Percentiles rank a stretch among this genome's conserved stretches.
These are phyloP conservation scores for Dynastes hyllus DNA, from an alignment of 2,888 invertebrate species.

Conservation along the genomic window DNA sequence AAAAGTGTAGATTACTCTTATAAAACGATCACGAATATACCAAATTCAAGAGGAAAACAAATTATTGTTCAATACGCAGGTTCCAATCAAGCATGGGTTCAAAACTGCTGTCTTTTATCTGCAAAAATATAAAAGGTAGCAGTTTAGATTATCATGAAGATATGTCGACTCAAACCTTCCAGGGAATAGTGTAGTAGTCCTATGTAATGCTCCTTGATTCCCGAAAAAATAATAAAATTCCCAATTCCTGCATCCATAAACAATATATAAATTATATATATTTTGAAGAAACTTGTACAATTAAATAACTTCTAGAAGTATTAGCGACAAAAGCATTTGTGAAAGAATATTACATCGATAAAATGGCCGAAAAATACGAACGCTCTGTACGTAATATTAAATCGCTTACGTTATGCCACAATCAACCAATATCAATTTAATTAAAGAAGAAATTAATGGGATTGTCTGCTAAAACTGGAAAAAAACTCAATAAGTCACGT, in stretches of 20 bases:
- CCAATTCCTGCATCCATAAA: background rate
- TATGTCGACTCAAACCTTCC: background rate
- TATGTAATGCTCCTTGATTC: constrained; percentile 2
- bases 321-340: constrained; percentile 6
- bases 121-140: constrained; percentile 4
- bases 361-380: background rate
- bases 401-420: background rate
- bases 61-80: background rate
- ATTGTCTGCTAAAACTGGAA: constrained; percentile 3
- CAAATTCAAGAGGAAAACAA: constrained; percentile 3
- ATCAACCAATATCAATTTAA: background rate
- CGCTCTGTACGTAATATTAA: background rate
- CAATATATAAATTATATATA: background rate
- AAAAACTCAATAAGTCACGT: constrained; percentile 1
- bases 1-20: background rate
- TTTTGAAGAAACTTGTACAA: constrained; percentile 22
- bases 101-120: constrained; percentile 1
- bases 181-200: constrained; percentile 6
- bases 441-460: background rate
- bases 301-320: background rate
- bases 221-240: too few species aligned
- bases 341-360: constrained; percentile 11
- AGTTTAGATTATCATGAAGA: background rate
- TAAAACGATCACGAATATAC: background rate
- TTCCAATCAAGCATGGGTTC: background rate